These are phyloP conservation scores for Cochlearius cochlearius DNA, from an alignment of 2,113 vertebrate genomes.

Conservation along the genomic window DNA sequence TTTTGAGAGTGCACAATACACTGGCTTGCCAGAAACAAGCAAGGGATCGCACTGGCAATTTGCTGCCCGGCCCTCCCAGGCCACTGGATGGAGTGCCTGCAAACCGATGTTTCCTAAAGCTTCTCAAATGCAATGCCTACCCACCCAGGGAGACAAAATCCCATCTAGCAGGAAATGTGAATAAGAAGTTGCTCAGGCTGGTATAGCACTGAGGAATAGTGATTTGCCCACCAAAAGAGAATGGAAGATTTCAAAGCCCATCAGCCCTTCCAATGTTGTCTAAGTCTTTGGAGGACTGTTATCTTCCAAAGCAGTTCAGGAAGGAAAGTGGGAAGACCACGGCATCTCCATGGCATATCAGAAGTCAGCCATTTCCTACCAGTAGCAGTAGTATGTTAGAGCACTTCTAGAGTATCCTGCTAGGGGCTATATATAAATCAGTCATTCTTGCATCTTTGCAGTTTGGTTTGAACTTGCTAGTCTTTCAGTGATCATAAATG, in stretches of 20 bases:
- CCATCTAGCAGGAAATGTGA: background rate
- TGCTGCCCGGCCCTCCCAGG: background rate
- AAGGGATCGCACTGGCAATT: background rate
- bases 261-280: background rate
- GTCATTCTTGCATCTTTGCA: background rate
- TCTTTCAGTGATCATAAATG: background rate
- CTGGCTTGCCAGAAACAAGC: background rate
- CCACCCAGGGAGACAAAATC: background rate
- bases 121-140: background rate
- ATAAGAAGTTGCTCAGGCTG: background rate
- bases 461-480: background rate
- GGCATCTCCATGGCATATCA: background rate
- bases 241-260: background rate
- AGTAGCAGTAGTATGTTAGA: background rate
- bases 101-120: background rate
- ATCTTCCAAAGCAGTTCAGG: background rate
- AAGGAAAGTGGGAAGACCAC: background rate
- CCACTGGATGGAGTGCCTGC: background rate
- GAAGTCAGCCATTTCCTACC: background rate
- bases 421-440: background rate
- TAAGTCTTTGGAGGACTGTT: background rate
- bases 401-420: background rate
- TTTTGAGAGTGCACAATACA: background rate
- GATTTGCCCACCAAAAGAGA: background rate
- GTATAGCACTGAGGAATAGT: background rate